These are phyloP conservation scores for Sciurus vulgaris DNA, from an alignment of 2,797 vertebrate genomes.

Conservation along the genomic window DNA sequence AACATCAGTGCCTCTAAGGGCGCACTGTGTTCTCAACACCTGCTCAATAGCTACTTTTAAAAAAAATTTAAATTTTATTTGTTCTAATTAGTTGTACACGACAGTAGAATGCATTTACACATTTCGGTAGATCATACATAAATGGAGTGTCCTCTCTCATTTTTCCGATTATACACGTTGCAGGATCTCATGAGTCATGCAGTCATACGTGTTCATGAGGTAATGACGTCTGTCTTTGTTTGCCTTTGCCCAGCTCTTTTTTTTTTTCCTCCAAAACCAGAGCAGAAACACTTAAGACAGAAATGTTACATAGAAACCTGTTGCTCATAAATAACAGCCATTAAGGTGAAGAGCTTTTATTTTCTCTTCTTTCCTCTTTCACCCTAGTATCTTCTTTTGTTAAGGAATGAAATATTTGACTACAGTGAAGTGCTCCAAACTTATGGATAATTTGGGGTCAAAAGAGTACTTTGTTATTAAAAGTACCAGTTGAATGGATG, in stretches of 20 bases:
- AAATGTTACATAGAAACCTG: not conserved
- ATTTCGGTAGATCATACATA: too few relatives aligned
- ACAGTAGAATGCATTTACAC: too few relatives aligned
- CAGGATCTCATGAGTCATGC: too few relatives aligned
- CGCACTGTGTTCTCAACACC: too few relatives aligned
- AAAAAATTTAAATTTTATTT: too few relatives aligned
- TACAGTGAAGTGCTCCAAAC: not conserved
- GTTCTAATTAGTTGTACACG: too few relatives aligned
- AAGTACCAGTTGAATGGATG: not conserved
- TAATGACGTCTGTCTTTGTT: too few relatives aligned
- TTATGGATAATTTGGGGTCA: not conserved
- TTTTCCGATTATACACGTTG: too few relatives aligned
- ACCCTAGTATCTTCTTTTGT: not conserved
- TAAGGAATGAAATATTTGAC: slow-evolving; percentile 2
- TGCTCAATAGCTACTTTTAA: not conserved
- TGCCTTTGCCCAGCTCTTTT: not conserved
- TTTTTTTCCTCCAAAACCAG: not conserved
- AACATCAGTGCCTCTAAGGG: not conserved
- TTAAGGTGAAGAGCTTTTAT: not conserved
- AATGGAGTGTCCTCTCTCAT: too few relatives aligned
- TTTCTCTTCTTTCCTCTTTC: not conserved
- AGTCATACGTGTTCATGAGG: too few relatives aligned
- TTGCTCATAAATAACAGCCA: not conserved
- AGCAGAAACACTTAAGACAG: not conserved
- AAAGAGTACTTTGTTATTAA: not conserved